Conservation (phyloP, 2,113 vertebrate species). For the Narcine bancroftii region DNA sequence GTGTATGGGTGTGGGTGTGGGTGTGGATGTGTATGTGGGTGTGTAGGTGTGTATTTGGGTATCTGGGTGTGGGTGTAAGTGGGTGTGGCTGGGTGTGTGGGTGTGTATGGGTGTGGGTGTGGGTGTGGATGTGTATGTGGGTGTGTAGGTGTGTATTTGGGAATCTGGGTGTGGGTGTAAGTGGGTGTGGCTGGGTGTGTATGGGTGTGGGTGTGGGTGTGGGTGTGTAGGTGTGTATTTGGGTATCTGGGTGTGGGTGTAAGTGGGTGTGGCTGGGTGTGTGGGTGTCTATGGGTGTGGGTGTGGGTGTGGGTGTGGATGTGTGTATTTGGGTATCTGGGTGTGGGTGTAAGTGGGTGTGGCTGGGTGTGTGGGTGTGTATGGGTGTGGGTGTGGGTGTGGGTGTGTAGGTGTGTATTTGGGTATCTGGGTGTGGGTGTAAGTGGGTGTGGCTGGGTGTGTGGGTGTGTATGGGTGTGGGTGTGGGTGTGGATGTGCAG, state of each 20-base stretch:
- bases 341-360: no score
- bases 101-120: no score
- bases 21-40: neutral
- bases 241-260: neutral
- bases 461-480: neutral
- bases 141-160: neutral
- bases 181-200: neutral
- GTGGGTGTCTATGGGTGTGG: neutral
- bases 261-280: neutral
- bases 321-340: no score
- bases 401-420: neutral
- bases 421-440: conserved; percentile 1
- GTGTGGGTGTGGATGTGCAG: conserved; percentile 5
- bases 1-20: no score
- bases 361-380: no score
- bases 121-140: neutral
- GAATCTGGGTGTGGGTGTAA: neutral
- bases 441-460: neutral
- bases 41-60: neutral
- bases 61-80: neutral
- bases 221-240: neutral
- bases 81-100: neutral
- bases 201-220: neutral
- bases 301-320: neutral
- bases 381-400: no score